Base-by-base conservation (phyloP, 2,888 invertebrate genomes). In the Drosophila formosana region DNA sequence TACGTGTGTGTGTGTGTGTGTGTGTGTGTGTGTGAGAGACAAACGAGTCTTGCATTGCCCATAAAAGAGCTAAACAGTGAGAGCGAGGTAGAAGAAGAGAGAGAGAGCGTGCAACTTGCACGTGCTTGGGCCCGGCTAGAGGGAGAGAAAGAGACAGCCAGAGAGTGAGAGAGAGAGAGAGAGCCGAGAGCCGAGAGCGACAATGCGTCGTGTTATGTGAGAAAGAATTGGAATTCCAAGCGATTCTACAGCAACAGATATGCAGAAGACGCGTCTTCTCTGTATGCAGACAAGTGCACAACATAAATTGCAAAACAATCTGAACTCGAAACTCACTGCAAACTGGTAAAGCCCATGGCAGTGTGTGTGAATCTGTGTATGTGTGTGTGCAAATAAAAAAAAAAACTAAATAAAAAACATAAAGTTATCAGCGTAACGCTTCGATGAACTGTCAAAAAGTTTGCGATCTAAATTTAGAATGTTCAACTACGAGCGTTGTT, bases 361-460 rank as follows among this genome's bases (percentile, higher is more conserved):
- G 56, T 57, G 9, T 25, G 56, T 58, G 9, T 64, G 23, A 25
- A 3, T 7, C 8, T 43, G 8, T 55, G 18, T 53, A n/a, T 55
- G 39, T 39, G 32, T 32, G n/a, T 53, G 32, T 28, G 50, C 8
- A 11, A 37, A 50, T 18, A 18, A 18, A 28, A 30, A 3, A 23
- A n/a, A 3, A 30, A 8, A 25, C 25, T 11, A 32, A 8, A 39
- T 39, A 0, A 37, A 37, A 39, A 39, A 39, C 3, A 37, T 30
- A 62, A 18, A 43, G 46, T 69, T 73, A 82, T 82, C 69, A 68
- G 64, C 49, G 67, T 76, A 62, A 85, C 66, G 82, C 82, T 82
- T 50, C 66, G 69, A 66, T 72, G 66, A 56, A 52, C 66, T 73
- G 62, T 55, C 64, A 75, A 76, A 75, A 73, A 71, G 34, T 49